A percentile compares a stretch with the other conserved stretches of the same genome.
Evolutionary conservation across 2,888 invertebrate species (phyloP).

Genomic region (Lumbricus terrestris): DNA sequence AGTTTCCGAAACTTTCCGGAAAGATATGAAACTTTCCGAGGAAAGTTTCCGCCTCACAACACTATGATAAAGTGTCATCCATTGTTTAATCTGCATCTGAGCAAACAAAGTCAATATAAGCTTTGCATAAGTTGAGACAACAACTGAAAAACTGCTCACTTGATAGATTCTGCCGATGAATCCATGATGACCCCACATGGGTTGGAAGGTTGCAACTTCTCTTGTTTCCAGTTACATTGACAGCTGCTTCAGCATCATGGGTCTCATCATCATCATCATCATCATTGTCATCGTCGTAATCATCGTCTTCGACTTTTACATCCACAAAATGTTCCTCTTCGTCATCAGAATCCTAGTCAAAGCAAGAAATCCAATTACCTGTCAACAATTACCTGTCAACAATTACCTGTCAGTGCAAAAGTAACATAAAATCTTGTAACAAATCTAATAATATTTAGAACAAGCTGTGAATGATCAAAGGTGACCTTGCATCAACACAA

Average conservation of each 20-base stretch:
- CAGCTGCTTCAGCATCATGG: constrained; percentile 10
- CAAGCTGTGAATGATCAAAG: too few relatives aligned
- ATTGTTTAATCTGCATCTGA: neutral
- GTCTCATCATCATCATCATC: constrained; percentile 25
- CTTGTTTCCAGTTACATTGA: neutral
- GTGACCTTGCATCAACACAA: too few relatives aligned
- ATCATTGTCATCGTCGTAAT: too few relatives aligned
- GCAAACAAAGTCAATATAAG: neutral
- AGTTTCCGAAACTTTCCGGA: too few relatives aligned
- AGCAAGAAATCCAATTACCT: neutral
- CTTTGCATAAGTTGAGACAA: neutral
- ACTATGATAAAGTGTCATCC: too few relatives aligned
- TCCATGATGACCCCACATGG: constrained; percentile 48
- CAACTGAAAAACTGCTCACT: constrained; percentile 35
- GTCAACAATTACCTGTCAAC: too few relatives aligned
- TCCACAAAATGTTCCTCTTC: constrained; percentile 61
- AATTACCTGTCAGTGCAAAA: too few relatives aligned
- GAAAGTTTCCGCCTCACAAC: too few relatives aligned
- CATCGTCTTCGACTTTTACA: constrained; percentile 48
- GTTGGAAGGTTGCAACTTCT: neutral
- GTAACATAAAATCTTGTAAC: neutral
- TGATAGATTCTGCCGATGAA: constrained; percentile 49
- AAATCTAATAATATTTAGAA: neutral
- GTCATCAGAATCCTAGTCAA: constrained; percentile 53
- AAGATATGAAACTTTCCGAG: too few relatives aligned